Evolutionary conservation across 2,797 vertebrate genomes (phyloP), one percentile per base, ranked within the genome.

Genomic region (Anabacerthia variegaticeps): DNA sequence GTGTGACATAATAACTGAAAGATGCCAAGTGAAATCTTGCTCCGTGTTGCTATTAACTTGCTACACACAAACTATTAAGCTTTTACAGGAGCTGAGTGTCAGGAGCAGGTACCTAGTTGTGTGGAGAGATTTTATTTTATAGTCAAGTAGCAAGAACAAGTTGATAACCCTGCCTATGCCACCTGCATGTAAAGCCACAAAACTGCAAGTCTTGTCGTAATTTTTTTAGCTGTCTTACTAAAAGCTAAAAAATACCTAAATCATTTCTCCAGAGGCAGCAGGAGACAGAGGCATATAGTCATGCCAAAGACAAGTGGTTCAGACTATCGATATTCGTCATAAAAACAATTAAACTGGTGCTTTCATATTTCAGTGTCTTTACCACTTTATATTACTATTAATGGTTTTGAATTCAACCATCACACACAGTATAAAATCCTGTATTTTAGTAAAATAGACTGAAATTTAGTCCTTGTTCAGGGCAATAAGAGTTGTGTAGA

Each of bases 71-170:
- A 93, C 80, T 80, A 96, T 97, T 97, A 96, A 96, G 96, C 93
- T 96, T 98, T 98, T 98, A 96, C 88, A 98, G 96, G 96, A 97
- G 79, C 95, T 96, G 97, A 96, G 92, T 97, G 97, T 97, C 94
- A 97, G 96, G 95, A 93, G 95, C 43, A 48, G 85, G 89, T 87
- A 80, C 83, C 94, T 92, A 69, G 96, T 95, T 96, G 93, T 92
- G 96, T 88, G 92, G 69, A 95, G 93, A 78, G 95, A 92, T 97
- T 98, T 98, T 98, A 97, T 97, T 98, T 98, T 97, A 89, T 96
- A 97, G 94, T 88, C 90, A 94, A 92, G 95, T 58, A 92, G 90
- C 65, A 85, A 97, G 95, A 98, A 94, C n/a, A 96, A 97, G 95
- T 88, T 97, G 96, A 94, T 98, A 97, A 97, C 92, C 94, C 91